Percentiles rank a stretch among this genome's conserved stretches.
Conservation (phyloP, 2,113 vertebrate genomes). For the Forbesichthys papilliferus region DNA sequence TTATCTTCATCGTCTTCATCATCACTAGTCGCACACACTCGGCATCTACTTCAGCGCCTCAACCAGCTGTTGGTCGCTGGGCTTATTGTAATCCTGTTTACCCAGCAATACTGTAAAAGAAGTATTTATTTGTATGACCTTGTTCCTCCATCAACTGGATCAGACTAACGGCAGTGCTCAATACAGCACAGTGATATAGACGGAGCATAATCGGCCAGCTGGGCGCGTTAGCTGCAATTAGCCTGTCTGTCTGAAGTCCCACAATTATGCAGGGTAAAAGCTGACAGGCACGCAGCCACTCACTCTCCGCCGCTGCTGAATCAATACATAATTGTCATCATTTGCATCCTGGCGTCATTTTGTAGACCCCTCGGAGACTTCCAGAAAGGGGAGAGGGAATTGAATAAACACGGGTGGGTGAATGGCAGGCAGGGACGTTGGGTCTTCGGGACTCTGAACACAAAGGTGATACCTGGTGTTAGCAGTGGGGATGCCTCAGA, state of each 20-base stretch:
- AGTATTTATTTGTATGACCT: slow-evolving; percentile 57
- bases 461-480: slow-evolving; percentile 53
- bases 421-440: slow-evolving; percentile 37
- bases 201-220: slow-evolving; percentile 76
- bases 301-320: slow-evolving; percentile 54
- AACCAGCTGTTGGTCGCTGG: not conserved
- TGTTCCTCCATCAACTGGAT: slow-evolving; percentile 47
- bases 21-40: not conserved
- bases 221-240: slow-evolving; percentile 75
- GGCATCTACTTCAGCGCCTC: not conserved
- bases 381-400: slow-evolving; percentile 54
- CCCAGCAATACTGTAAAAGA: slow-evolving; percentile 46
- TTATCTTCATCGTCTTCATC: not conserved
- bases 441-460: slow-evolving; percentile 60
- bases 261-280: slow-evolving; percentile 75
- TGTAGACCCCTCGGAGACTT: slow-evolving; percentile 62
- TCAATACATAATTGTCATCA: slow-evolving; percentile 82
- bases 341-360: slow-evolving; percentile 70
- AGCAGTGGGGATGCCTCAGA: slow-evolving; percentile 9
- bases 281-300: slow-evolving; percentile 63
- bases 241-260: slow-evolving; percentile 73
- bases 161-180: slow-evolving; percentile 60
- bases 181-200: slow-evolving; percentile 58
- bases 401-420: slow-evolving; percentile 63
- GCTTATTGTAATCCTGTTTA: slow-evolving; percentile 45